phyloP scores from a whole-genome alignment of 92 coral and sea anemone species.

The Zoanthus sansibaricus region DNA sequence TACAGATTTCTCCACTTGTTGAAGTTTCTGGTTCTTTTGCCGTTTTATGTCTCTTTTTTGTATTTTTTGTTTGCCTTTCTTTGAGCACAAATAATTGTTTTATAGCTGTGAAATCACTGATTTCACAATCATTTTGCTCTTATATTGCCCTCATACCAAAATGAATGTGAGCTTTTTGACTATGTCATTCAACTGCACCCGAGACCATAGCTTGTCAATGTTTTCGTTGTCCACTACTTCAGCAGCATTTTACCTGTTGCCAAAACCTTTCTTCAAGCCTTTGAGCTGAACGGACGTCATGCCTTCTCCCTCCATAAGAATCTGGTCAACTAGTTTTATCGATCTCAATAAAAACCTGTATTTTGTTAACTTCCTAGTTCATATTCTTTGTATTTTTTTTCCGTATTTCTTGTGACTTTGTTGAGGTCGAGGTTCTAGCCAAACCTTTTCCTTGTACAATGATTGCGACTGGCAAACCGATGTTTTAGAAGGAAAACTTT shows the following conservation, averaged over 20 bases:
- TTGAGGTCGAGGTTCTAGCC: not conserved
- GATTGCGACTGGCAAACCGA: no score
- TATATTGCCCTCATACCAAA: conserved; percentile 51
- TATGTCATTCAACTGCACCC: conserved; percentile 60
- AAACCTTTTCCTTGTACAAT: no score
- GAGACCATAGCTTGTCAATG: conserved; percentile 56
- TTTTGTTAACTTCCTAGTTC: not conserved
- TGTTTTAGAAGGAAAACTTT: no score
- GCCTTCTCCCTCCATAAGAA: not conserved
- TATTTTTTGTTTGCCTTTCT: conserved; percentile 63
- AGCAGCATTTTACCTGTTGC: not conserved
- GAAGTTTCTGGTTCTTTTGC: conserved; percentile 56
- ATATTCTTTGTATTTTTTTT: not conserved
- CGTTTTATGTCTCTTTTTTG: conserved; percentile 38
- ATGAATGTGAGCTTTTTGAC: conserved; percentile 52
- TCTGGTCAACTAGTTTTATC: not conserved
- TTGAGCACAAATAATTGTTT: conserved; percentile 56
- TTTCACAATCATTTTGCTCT: conserved; percentile 54
- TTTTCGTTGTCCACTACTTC: not conserved
- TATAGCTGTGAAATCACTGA: conserved; percentile 47
- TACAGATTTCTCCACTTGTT: conserved; percentile 58
- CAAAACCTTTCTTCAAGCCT: not conserved
- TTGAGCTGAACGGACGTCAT: not conserved
- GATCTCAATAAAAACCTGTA: not conserved
- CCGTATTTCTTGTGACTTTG: not conserved